Percentiles rank a stretch among this genome's conserved stretches.
These are phyloP conservation scores for Anastrepha ludens DNA, from an alignment of 1,140 invertebrate species.

Conservation along the genomic window DNA sequence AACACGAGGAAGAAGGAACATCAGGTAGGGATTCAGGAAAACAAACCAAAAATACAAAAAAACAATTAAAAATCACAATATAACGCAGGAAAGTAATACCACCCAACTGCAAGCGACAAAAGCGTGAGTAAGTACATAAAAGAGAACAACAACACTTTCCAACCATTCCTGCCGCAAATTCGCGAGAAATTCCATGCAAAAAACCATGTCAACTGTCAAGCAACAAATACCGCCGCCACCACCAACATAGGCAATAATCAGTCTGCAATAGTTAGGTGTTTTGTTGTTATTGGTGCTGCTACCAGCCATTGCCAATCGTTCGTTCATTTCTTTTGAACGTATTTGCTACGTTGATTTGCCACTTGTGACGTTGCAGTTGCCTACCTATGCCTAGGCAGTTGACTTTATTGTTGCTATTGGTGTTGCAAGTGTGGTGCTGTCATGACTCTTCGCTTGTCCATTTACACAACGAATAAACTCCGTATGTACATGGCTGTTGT, in stretches of 20 bases:
- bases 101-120: conserved; percentile 23
- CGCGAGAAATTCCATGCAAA: conserved; percentile 50
- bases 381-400: background rate
- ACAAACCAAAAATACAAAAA: background rate
- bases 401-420: background rate
- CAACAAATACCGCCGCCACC: conserved; percentile 23
- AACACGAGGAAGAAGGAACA: background rate
- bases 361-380: background rate
- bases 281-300: conserved; percentile 17
- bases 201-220: conserved; percentile 48
- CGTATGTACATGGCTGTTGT: background rate
- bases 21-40: background rate
- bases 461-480: conserved; percentile 13
- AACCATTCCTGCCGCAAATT: conserved; percentile 18
- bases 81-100: conserved; percentile 8
- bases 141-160: conserved; percentile 15
- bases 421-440: conserved; percentile 45
- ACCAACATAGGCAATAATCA: conserved; percentile 14
- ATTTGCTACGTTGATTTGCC: conserved; percentile 37
- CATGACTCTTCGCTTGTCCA: conserved; percentile 22
- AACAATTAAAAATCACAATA: background rate
- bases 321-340: background rate
- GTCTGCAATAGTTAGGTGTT: background rate
- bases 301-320: background rate
- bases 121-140: conserved; percentile 1